phyloP scores from a whole-genome alignment of 2,888 invertebrate species.

The Spisula solida region DNA sequence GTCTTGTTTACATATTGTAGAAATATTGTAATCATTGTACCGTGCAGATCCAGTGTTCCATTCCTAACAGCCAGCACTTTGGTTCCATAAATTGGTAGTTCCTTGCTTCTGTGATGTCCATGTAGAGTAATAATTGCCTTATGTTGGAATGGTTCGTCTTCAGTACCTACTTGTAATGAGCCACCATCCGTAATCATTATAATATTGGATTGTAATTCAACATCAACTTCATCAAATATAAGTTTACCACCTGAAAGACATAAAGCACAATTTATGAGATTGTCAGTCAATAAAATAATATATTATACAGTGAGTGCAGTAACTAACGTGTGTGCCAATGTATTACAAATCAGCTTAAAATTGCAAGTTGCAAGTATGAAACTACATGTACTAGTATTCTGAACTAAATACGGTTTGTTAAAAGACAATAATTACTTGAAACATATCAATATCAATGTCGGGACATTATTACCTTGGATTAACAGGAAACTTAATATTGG shows the following conservation, averaged over 20 bases:
- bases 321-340: conserved; percentile 36
- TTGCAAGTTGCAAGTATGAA: conserved; percentile 69
- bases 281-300: conserved; percentile 82
- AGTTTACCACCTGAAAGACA: conserved; percentile 61
- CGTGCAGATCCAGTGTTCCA: conserved; percentile 85
- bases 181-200: conserved; percentile 86
- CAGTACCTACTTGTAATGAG: conserved; percentile 84
- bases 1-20: too few relatives aligned
- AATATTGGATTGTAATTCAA: conserved; percentile 84
- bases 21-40: conserved; percentile 67
- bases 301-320: conserved; percentile 72
- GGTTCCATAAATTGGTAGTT: conserved; percentile 85
- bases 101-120: conserved; percentile 81
- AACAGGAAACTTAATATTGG: conserved; percentile 64
- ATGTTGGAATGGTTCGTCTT: conserved; percentile 82
- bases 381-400: conserved; percentile 38
- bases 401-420: too few relatives aligned
- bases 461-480: neutral
- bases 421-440: too few relatives aligned
- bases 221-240: conserved; percentile 83
- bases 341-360: too few relatives aligned
- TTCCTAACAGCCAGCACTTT: conserved; percentile 85
- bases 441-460: conserved; percentile 32
- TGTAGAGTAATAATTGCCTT: conserved; percentile 83
- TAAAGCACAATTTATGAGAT: conserved; percentile 5